phyloP scores from a whole-genome alignment of 2,113 vertebrate species.

The Microcebus lehilahytsara region DNA sequence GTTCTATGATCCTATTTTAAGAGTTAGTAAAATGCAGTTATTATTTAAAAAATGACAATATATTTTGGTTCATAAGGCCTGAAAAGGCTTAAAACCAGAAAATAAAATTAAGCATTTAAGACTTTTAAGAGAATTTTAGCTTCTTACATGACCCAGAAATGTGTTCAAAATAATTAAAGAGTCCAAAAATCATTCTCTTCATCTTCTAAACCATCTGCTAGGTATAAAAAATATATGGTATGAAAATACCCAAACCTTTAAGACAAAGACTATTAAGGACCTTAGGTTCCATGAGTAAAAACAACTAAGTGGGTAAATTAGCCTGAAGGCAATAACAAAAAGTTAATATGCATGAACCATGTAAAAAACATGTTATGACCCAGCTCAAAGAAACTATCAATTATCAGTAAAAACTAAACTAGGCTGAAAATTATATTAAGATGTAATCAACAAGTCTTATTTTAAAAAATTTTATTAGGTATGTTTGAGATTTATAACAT shows the following conservation, averaged over 20 bases:
- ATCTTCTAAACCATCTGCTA: constrained; percentile 38
- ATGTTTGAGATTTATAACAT: background rate
- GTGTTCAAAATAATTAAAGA: constrained; percentile 27
- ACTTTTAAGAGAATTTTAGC: background rate
- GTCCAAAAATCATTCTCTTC: constrained; percentile 20
- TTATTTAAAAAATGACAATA: background rate
- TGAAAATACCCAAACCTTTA: constrained; percentile 9
- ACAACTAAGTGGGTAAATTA: constrained; percentile 1
- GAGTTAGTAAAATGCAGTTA: constrained; percentile 38
- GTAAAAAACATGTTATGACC: constrained; percentile 13
- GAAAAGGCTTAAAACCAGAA: constrained; percentile 47
- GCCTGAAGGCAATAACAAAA: background rate
- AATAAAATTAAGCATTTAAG: constrained; percentile 46
- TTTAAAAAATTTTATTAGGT: background rate
- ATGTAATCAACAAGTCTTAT: background rate
- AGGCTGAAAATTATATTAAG: background rate
- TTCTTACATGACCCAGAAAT: background rate
- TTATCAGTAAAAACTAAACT: constrained; percentile 17
- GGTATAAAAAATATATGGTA: background rate
- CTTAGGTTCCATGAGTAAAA: too few relatives aligned
- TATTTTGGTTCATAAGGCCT: background rate
- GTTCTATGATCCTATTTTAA: constrained; percentile 93
- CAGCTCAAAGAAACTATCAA: constrained; percentile 39
- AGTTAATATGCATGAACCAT: background rate
- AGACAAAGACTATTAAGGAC: constrained; percentile 11